phyloP scores from a whole-genome alignment of 2,888 invertebrate genomes.

The Ichneumon xanthorius region DNA sequence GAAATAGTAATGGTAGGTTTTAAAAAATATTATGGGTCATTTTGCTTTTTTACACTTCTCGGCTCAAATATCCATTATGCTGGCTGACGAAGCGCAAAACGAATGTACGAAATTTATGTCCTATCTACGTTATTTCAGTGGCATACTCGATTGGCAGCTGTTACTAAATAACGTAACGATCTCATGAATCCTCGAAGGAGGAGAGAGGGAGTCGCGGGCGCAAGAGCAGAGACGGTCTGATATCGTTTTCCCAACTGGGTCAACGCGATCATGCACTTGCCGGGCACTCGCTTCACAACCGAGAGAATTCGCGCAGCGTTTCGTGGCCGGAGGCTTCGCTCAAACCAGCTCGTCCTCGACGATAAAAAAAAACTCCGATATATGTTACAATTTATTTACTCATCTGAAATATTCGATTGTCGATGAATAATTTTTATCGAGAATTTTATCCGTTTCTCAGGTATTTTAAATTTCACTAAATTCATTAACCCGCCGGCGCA shows the following conservation, averaged over 20 bases:
- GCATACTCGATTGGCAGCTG: slow-evolving; percentile 4
- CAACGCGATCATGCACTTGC: slow-evolving; percentile 67
- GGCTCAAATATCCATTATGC: no score
- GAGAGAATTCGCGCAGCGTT: slow-evolving; percentile 26
- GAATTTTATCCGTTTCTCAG: no score
- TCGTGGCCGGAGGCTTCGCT: neutral
- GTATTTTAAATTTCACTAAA: slow-evolving; percentile 2
- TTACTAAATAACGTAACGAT: slow-evolving; percentile 49
- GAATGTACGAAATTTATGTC: no score
- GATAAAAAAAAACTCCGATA: no score
- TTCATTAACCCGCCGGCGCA: slow-evolving; percentile 25
- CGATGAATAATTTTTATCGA: no score
- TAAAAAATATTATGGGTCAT: no score
- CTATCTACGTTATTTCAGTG: neutral
- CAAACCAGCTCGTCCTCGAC: no score
- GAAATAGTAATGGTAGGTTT: no score
- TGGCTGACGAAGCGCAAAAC: no score
- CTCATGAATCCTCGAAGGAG: slow-evolving; percentile 2
- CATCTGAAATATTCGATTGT: no score
- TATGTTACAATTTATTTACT: no score
- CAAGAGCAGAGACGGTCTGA: slow-evolving; percentile 60
- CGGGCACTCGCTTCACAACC: slow-evolving; percentile 29
- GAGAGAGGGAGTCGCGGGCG: neutral
- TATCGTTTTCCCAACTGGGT: slow-evolving; percentile 67
- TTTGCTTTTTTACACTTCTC: no score